Conservation (phyloP, 2,888 invertebrate genomes). For the Leptura quadrifasciata region DNA sequence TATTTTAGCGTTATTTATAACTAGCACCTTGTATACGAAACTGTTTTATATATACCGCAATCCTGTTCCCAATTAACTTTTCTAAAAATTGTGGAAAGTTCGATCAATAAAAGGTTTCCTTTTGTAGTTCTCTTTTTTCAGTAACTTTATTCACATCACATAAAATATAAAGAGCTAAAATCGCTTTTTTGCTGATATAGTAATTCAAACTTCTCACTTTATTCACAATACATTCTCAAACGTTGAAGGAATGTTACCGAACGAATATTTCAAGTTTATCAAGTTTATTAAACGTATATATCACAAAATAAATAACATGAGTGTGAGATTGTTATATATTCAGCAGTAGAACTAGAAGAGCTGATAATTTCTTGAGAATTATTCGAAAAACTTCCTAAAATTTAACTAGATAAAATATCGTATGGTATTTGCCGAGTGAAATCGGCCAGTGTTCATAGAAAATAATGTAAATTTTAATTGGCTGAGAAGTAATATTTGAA, state of each 20-base stretch:
- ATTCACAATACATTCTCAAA: background rate
- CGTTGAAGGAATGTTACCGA: background rate
- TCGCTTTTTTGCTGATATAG: conserved; percentile 7
- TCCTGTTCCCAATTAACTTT: background rate
- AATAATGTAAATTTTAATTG: too few relatives aligned
- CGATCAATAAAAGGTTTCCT: conserved; percentile 1
- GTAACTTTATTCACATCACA: conserved; percentile 25
- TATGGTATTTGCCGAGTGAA: too few relatives aligned
- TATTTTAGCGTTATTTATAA: background rate
- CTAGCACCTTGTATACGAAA: background rate
- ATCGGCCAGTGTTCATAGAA: too few relatives aligned
- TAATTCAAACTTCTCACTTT: background rate
- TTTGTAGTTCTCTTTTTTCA: conserved; percentile 12
- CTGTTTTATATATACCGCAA: background rate
- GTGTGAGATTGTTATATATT: too few relatives aligned
- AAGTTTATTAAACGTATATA: too few relatives aligned
- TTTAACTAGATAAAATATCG: too few relatives aligned
- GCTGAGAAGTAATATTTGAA: too few relatives aligned
- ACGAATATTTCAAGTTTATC: too few relatives aligned
- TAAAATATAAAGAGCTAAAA: conserved; percentile 8
- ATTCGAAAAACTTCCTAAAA: too few relatives aligned
- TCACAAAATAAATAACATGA: too few relatives aligned
- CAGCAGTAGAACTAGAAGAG: too few relatives aligned
- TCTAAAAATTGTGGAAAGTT: conserved; percentile 8
- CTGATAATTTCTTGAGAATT: too few relatives aligned